These are phyloP conservation scores for Andrena cerasifolii DNA, from an alignment of 1,140 invertebrate genomes.

Conservation along the genomic window DNA sequence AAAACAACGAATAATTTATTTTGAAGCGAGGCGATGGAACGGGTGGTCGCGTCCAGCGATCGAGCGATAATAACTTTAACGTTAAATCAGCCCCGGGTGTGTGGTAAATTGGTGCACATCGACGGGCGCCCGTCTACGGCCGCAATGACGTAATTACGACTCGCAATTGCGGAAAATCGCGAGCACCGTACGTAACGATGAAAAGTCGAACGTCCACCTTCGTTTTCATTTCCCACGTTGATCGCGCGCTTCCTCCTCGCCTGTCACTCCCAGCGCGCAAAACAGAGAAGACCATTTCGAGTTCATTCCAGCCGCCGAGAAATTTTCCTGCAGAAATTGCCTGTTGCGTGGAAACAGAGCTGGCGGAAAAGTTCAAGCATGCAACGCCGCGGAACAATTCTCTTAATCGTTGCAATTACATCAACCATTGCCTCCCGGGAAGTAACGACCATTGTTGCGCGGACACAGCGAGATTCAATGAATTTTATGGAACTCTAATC, in stretches of 20 bases:
- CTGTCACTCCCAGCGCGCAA: neutral
- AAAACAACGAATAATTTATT: slow-evolving; percentile 30
- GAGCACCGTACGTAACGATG: too few species aligned
- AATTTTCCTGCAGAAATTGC: neutral
- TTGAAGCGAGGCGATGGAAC: neutral
- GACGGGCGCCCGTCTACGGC: neutral
- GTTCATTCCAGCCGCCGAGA: neutral
- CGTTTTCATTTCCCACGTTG: neutral
- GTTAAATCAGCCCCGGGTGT: neutral
- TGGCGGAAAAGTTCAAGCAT: neutral
- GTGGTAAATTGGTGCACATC: neutral
- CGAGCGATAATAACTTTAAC: slow-evolving; percentile 32
- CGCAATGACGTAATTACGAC: slow-evolving; percentile 17
- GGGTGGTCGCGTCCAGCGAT: neutral
- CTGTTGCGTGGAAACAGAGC: neutral
- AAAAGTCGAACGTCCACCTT: neutral
- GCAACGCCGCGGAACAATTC: slow-evolving; percentile 23
- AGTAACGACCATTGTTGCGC: too few species aligned
- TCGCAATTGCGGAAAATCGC: slow-evolving; percentile 9
- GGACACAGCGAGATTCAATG: neutral
- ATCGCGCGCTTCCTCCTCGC: too few species aligned
- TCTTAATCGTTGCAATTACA: slow-evolving; percentile 58
- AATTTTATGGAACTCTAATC: neutral
- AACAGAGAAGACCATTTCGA: neutral
- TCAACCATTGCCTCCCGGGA: slow-evolving; percentile 12